phyloP scores from a whole-genome alignment of 1,140 invertebrate genomes.

The Elymnias hypermnestra region DNA sequence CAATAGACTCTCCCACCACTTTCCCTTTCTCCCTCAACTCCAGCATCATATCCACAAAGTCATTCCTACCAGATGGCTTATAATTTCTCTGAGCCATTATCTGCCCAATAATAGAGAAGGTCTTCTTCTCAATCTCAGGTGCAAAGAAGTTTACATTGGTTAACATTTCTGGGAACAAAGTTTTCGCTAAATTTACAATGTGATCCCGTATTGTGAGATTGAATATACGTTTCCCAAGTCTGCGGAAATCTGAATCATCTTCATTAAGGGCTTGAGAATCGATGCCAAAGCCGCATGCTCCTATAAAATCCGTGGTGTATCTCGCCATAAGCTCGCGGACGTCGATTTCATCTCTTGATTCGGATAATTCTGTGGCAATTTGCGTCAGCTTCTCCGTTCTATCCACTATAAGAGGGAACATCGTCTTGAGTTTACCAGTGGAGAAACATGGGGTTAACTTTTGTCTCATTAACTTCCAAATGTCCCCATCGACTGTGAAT shows the following conservation, averaged over 20 bases:
- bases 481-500: conserved; percentile 70
- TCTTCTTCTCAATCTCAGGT: conserved; percentile 10
- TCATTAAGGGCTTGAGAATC: conserved; percentile 9
- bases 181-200: conserved; percentile 1
- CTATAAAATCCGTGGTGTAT: conserved; percentile 16
- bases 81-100: conserved; percentile 14
- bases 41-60: conserved; percentile 21
- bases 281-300: conserved; percentile 14
- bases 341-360: conserved; percentile 22
- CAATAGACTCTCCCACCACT: conserved; percentile 16
- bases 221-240: conserved; percentile 15
- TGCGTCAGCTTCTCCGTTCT: conserved; percentile 63
- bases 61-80: conserved; percentile 18
- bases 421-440: conserved; percentile 78
- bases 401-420: conserved; percentile 72
- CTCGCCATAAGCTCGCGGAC: conserved; percentile 13
- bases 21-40: conserved; percentile 16
- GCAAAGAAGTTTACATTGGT: conserved; percentile 9
- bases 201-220: background rate
- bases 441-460: conserved; percentile 81
- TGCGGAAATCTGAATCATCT: conserved; percentile 15
- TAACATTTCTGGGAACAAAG: conserved; percentile 1
- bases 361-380: conserved; percentile 25
- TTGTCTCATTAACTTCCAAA: conserved; percentile 78
- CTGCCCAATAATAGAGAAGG: conserved; percentile 3